Evolutionary conservation across 2,113 vertebrate species (phyloP).

Genomic region (Pachyramphus minor): DNA sequence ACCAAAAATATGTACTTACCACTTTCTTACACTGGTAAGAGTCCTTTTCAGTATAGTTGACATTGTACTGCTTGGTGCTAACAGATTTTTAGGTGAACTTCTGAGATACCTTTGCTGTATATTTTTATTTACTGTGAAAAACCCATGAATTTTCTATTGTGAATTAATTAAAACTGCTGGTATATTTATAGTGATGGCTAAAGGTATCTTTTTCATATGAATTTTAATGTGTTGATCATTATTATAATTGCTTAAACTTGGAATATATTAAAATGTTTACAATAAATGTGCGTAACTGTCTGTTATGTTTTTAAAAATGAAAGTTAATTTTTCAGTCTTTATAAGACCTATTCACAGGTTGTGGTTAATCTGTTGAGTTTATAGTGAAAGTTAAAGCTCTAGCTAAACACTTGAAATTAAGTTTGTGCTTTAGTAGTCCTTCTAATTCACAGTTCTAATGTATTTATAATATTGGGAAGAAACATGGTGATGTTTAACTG

Average conservation of each 20-base stretch:
- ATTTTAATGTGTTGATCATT: background rate
- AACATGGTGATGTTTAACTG: background rate
- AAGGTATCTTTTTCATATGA: background rate
- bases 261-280: conserved; percentile 36
- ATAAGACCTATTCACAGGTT: background rate
- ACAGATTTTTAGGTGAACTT: background rate
- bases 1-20: background rate
- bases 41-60: background rate
- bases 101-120: background rate
- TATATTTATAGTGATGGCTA: background rate
- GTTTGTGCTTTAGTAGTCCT: background rate
- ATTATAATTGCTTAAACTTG: background rate
- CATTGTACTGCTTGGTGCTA: background rate
- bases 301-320: background rate
- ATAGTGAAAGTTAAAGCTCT: background rate
- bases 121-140: background rate
- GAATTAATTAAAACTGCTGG: background rate
- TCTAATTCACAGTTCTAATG: background rate
- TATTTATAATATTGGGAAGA: background rate
- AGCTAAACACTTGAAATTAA: background rate
- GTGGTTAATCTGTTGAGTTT: background rate
- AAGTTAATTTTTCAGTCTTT: background rate
- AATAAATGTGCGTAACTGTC: background rate
- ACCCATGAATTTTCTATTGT: background rate
- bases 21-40: background rate